Evolutionary conservation across 2,888 invertebrate species (phyloP).

Genomic region (Sthenelais limicola): DNA sequence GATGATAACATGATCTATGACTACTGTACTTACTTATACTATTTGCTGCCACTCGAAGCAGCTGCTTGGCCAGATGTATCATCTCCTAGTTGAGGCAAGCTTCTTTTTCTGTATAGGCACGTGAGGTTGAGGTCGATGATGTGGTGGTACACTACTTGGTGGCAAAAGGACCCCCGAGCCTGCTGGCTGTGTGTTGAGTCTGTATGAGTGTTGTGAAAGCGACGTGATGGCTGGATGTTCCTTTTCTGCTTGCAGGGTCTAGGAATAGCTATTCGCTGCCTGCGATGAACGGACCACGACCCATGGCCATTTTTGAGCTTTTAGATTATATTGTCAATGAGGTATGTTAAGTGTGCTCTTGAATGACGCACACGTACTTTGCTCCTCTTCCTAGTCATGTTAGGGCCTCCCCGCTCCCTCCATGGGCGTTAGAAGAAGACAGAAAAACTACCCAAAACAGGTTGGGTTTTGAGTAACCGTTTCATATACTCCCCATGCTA

Average conservation of each 20-base stretch:
- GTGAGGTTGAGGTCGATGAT: not conserved
- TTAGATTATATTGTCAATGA: conserved; percentile 99
- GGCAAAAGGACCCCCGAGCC: conserved; percentile 4
- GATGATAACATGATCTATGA: too few relatives aligned
- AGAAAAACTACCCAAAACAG: too few relatives aligned
- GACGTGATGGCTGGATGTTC: conserved; percentile 38
- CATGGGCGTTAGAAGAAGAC: too few relatives aligned
- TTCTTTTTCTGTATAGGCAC: too few relatives aligned
- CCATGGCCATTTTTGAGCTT: conserved; percentile 99
- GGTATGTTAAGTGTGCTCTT: conserved; percentile 62
- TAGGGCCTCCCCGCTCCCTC: conserved; percentile 38
- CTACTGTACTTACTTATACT: too few relatives aligned
- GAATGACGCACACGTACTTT: conserved; percentile 32
- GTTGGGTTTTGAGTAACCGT: too few relatives aligned
- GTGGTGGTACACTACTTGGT: not conserved
- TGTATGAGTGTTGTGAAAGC: conserved; percentile 34
- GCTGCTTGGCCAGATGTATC: too few relatives aligned
- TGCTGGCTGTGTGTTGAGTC: conserved; percentile 18
- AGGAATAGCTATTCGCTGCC: conserved; percentile 40
- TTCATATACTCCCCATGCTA: too few relatives aligned
- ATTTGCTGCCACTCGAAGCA: too few relatives aligned
- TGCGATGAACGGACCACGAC: conserved; percentile 73
- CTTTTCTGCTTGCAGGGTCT: conserved; percentile 44
- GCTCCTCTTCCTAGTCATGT: conserved; percentile 32
- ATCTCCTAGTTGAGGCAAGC: too few relatives aligned